Evolutionary conservation across 2,888 invertebrate genomes (phyloP).

Genomic region (Orchestes rusci): DNA sequence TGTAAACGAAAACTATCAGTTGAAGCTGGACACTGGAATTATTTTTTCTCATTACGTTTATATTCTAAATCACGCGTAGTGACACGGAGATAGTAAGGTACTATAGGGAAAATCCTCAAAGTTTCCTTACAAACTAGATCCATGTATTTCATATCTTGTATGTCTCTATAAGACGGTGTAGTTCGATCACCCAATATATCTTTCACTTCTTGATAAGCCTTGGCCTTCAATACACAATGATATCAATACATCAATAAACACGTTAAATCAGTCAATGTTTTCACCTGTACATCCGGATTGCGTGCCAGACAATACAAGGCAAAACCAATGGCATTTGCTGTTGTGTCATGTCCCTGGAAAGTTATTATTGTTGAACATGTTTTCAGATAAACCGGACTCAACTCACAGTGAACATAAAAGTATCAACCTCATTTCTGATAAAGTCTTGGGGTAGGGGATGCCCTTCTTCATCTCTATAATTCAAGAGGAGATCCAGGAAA

Average conservation of each 20-base stretch:
- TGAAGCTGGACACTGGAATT: no score
- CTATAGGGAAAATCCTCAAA: conserved; percentile 34
- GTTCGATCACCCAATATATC: no score
- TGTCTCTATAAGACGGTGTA: no score
- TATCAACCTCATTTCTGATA: conserved; percentile 64
- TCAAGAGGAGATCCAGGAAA: conserved; percentile 61
- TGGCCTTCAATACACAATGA: no score
- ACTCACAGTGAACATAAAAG: conserved; percentile 64
- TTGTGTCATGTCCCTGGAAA: conserved; percentile 49
- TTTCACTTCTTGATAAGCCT: background rate
- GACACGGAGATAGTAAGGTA: conserved; percentile 26
- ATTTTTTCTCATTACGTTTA: conserved; percentile 44
- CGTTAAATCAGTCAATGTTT: background rate
- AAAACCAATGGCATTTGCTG: conserved; percentile 49
- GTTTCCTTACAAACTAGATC: conserved; percentile 36
- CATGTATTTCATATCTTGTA: conserved; percentile 36
- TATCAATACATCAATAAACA: no score
- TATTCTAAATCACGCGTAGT: conserved; percentile 20
- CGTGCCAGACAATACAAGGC: conserved; percentile 47
- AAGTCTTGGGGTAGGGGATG: conserved; percentile 51
- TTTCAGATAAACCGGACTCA: background rate
- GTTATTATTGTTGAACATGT: conserved; percentile 25
- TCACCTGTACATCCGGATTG: conserved; percentile 30
- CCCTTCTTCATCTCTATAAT: conserved; percentile 47
- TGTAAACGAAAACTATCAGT: conserved; percentile 42